Evolutionary conservation across 92 coral and sea anemone genomes (phyloP).

Genomic region (Porites evermanni): DNA sequence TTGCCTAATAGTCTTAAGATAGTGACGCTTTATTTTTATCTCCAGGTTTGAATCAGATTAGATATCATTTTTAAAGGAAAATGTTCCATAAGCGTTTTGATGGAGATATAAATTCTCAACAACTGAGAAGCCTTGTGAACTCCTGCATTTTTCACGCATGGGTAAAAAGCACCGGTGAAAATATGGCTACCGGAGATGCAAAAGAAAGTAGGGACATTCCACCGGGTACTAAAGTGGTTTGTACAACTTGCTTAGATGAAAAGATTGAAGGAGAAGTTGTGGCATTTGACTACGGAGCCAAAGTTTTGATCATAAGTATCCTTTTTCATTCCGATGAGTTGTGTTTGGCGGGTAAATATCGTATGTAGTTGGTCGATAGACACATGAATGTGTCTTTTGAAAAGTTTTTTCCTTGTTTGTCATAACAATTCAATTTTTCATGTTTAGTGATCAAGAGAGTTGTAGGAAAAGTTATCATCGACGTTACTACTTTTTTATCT

Average conservation of each 20-base stretch:
- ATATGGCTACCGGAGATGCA: conserved; percentile 96
- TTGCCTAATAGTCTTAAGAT: not conserved
- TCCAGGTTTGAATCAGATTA: not conserved
- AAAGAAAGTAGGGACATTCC: conserved; percentile 82
- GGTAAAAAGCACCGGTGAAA: conserved; percentile 45
- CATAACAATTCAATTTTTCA: not conserved
- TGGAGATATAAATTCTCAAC: conserved; percentile 45
- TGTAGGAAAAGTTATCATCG: not conserved
- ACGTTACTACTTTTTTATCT: not conserved
- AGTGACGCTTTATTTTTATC: too few species aligned
- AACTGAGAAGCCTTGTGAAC: not conserved
- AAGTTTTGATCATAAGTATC: conserved; percentile 94
- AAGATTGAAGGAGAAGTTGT: conserved; percentile 97
- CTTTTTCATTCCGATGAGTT: conserved; percentile 49
- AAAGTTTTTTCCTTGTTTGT: not conserved
- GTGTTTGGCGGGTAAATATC: conserved; percentile 1
- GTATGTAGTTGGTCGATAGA: conserved; percentile 7
- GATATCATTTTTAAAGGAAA: not conserved
- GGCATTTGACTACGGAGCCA: conserved; percentile 89
- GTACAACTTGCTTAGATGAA: conserved; percentile 88
- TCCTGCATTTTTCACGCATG: conserved; percentile 28
- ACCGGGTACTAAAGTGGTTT: conserved; percentile 89
- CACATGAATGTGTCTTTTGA: not conserved
- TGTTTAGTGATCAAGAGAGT: not conserved
- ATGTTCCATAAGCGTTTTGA: not conserved